phyloP scores from a whole-genome alignment of 2,113 vertebrate genomes.

The Syrmaticus mikado region DNA sequence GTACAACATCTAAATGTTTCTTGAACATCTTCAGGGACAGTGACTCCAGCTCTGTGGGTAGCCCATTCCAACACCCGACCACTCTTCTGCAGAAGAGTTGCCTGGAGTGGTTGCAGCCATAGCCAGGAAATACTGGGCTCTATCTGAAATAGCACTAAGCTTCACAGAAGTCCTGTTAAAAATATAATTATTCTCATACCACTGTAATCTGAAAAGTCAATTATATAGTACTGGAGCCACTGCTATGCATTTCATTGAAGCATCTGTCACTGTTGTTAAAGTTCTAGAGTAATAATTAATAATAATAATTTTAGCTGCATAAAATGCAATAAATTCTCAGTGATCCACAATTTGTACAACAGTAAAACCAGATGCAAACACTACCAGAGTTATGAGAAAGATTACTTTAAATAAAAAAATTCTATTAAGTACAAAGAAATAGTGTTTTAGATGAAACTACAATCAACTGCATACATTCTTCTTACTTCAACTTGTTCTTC shows the following conservation, averaged over 20 bases:
- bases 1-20: too few species aligned
- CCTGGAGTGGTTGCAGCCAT: too few species aligned
- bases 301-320: background rate
- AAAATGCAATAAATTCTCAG: background rate
- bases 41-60: too few species aligned
- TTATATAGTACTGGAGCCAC: background rate
- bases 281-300: background rate
- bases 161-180: background rate
- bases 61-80: too few species aligned
- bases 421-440: background rate
- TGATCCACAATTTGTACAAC: background rate
- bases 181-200: background rate
- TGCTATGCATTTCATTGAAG: background rate
- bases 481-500: background rate
- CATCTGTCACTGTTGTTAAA: background rate
- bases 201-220: background rate
- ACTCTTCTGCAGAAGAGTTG: too few species aligned
- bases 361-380: background rate
- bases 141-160: background rate
- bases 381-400: background rate
- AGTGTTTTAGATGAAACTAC: background rate
- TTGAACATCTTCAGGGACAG: too few species aligned
- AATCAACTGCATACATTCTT: background rate
- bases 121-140: background rate
- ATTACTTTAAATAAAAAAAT: background rate